Percentiles rank a stretch among this genome's conserved stretches.
phyloP scores from a whole-genome alignment of 2,797 vertebrate genomes.

The Petrocephalus schoutedeni region DNA sequence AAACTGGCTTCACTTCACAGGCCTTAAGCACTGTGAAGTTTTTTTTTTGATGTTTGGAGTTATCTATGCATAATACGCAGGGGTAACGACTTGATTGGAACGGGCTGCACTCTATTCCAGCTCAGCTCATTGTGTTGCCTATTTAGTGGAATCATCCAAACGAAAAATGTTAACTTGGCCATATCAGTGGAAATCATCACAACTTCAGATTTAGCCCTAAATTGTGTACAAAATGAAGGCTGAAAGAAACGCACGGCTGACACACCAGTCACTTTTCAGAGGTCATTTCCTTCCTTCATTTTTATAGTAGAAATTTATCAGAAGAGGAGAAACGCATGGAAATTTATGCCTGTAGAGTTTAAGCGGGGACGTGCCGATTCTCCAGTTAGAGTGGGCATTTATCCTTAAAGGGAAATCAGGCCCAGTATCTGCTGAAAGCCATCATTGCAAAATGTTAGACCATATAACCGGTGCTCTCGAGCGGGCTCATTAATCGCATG shows the following conservation, averaged over 20 bases:
- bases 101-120: neutral
- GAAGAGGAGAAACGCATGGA: neutral
- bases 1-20: constrained; percentile 8
- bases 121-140: neutral
- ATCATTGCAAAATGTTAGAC: constrained; percentile 47
- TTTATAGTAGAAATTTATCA: neutral
- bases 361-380: neutral
- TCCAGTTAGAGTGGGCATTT: constrained; percentile 27
- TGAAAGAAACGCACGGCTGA: neutral
- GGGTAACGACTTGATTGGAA: neutral
- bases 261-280: neutral
- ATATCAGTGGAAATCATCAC: neutral
- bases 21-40: neutral
- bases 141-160: neutral
- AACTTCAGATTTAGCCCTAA: neutral
- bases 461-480: constrained; percentile 47
- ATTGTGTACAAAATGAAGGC: neutral
- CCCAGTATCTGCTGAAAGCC: constrained; percentile 42
- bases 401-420: constrained; percentile 49
- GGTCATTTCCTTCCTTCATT: neutral
- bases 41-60: constrained; percentile 7
- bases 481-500: constrained; percentile 52
- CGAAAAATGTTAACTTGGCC: neutral
- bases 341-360: neutral
- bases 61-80: neutral